Percentiles rank a stretch among this genome's conserved stretches.
phyloP scores from a whole-genome alignment of 1,140 invertebrate species.

The Monochamus saltuarius region DNA sequence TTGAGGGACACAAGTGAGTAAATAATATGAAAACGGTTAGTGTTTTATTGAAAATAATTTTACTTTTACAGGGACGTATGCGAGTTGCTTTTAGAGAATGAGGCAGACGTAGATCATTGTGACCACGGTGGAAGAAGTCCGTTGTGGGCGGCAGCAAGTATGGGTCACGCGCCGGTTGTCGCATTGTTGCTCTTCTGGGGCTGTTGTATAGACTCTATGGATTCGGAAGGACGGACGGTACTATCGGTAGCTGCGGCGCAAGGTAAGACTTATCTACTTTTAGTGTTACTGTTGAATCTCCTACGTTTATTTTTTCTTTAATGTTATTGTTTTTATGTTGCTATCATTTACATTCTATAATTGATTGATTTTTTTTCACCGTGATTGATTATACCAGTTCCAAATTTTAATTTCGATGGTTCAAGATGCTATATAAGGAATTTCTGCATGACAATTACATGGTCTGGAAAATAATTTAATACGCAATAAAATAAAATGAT shows the following conservation, averaged over 20 bases:
- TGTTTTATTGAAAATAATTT: no score
- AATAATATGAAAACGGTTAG: background rate
- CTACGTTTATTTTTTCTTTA: background rate
- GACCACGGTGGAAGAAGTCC: slow-evolving; percentile 78
- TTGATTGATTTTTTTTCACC: background rate
- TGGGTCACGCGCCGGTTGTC: slow-evolving; percentile 81
- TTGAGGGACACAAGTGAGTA: slow-evolving; percentile 80
- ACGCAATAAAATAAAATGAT: no score
- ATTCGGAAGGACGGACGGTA: slow-evolving; percentile 87
- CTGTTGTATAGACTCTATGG: slow-evolving; percentile 85
- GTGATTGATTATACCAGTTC: no score
- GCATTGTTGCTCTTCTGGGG: slow-evolving; percentile 83
- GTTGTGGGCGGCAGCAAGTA: slow-evolving; percentile 80
- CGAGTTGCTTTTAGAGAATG: slow-evolving; percentile 80
- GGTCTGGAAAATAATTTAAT: no score
- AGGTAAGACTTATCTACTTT: slow-evolving; percentile 53
- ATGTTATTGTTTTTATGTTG: background rate
- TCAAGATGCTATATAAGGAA: no score
- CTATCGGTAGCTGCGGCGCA: slow-evolving; percentile 84
- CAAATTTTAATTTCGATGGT: no score
- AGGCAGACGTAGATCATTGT: slow-evolving; percentile 82
- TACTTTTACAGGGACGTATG: slow-evolving; percentile 66
- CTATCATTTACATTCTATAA: background rate
- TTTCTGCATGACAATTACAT: no score
- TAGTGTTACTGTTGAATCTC: background rate